Evolutionary conservation across 2,113 vertebrate genomes (phyloP), one percentile per base, ranked within the genome.

Genomic region (Tetraodon nigroviridis): DNA sequence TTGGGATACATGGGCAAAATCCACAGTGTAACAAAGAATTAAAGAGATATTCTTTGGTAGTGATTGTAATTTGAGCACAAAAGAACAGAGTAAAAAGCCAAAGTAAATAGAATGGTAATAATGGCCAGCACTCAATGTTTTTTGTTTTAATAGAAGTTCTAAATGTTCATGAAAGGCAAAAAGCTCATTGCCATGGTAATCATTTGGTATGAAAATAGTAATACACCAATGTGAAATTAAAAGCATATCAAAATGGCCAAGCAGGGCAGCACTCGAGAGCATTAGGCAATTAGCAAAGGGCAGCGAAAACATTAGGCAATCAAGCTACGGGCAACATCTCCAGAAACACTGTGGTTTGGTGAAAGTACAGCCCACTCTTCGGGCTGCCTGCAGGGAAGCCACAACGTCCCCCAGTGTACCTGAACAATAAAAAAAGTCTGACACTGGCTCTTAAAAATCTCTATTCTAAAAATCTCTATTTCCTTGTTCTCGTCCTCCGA

Each of bases 231-330:
- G 8, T 37, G 8, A 37, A 37, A 37, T 11, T 8, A 37, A 37
- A 37, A 37, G 8, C 11, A 37, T 37, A 11, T 37, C 32, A 37
- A 37, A 11, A 37, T 37, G 32, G 32, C n/a, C 0, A 42, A 60
- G 51, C 64, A 69, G 32, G 61, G 76, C 62, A 76, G 51, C 69
- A 80, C 80, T 79, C 80, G 53, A 53, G 61, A 73, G 65, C 45
- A 37, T 56, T 80, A 76, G 68, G 51, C 54, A 76, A 69, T 73
- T 61, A 71, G n/a, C 57, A 64, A 37, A 37, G 32, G 7, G 70
- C 55, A 56, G 55, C 52, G 50, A 18, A 80, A 67, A 74, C 69
- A 64, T 78, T 69, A 69, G 61, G 49, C 47, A 67, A 55, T 40
- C 51, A 53, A 22, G 19, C 61, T 15, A 52, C 51, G 72, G 66